Base-by-base conservation (phyloP, 2,797 vertebrate species). In the Falco biarmicus region DNA sequence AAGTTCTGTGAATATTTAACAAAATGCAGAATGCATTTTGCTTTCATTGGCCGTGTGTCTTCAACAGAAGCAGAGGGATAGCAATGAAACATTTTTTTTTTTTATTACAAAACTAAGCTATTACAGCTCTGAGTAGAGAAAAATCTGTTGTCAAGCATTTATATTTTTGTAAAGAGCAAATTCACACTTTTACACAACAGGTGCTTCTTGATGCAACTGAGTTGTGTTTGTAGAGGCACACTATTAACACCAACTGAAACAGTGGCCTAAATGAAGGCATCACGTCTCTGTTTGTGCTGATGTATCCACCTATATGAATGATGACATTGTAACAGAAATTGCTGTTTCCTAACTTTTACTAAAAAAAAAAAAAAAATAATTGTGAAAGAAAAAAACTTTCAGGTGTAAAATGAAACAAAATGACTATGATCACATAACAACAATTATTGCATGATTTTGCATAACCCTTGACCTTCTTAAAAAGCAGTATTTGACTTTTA, bases 401-500 rank as follows among this genome's bases (percentile, higher is more conserved):
- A 34, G 10, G 20, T 65, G 22, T 71, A 76, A 87, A 89, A 78
- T 61, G 21, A 79, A 61, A 64, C 15, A 43, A 50, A 92, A 65
- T 31, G 6, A 21, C 47, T 32, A 22, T 15, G 24, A 71, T 65
- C 5, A 41, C 65, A 43, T 75, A 56, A 65, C 45, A 86, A 69
- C 13, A 75, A 53, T 60, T 91, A 84, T 34, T 86, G 47, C 64
- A 59, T 41, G 43, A 60, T 84, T 95, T 84, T 93, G 28, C 31
- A 83, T 66, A 87, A 87, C 26, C 9, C 29, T 78, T 51, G 29
- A 60, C 50, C 69, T 85, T 90, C 51, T 37, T 84, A 65, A 93
- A 95, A 94, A 74, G 69, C 22, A 82, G 15, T 48, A 66, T 66
- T 94, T 91, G 56, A 84, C 77, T 91, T 53, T 83, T 41, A 68